Conservation (phyloP, 2,113 vertebrate species). For the Panthera uncia region DNA sequence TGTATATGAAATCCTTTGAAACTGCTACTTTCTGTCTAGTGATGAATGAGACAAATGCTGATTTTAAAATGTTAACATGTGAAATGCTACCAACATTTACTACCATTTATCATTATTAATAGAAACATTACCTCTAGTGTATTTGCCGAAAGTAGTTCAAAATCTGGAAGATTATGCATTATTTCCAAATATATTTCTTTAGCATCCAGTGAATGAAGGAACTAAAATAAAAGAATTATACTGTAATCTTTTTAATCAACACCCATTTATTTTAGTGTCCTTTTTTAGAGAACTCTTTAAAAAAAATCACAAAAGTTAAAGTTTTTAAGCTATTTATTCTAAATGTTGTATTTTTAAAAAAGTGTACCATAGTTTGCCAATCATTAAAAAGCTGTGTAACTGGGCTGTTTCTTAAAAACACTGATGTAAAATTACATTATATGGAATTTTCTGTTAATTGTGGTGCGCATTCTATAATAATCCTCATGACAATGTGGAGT, state of each 20-base stretch:
- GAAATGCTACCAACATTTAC: neutral
- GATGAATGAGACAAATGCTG: slow-evolving; percentile 1
- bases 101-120: neutral
- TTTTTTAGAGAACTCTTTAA: slow-evolving; percentile 18
- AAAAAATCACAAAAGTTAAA: neutral
- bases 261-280: neutral
- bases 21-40: neutral
- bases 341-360: neutral
- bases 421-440: slow-evolving; percentile 9
- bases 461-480: neutral
- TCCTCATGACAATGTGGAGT: neutral
- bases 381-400: neutral
- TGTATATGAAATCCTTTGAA: neutral
- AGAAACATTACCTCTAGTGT: slow-evolving; percentile 89
- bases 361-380: neutral
- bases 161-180: slow-evolving; percentile 92
- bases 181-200: slow-evolving; percentile 95
- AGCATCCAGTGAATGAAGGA: slow-evolving; percentile 93
- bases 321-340: slow-evolving; percentile 35
- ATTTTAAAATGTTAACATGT: slow-evolving; percentile 27
- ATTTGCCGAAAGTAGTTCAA: slow-evolving; percentile 89
- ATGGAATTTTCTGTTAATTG: neutral
- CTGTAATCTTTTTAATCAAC: slow-evolving; percentile 40
- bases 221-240: slow-evolving; percentile 84
- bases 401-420: neutral